phyloP scores from a whole-genome alignment of 30 jellyfish, hydroid and myxozoan species.

The Chrysaora quinquecirrha region DNA sequence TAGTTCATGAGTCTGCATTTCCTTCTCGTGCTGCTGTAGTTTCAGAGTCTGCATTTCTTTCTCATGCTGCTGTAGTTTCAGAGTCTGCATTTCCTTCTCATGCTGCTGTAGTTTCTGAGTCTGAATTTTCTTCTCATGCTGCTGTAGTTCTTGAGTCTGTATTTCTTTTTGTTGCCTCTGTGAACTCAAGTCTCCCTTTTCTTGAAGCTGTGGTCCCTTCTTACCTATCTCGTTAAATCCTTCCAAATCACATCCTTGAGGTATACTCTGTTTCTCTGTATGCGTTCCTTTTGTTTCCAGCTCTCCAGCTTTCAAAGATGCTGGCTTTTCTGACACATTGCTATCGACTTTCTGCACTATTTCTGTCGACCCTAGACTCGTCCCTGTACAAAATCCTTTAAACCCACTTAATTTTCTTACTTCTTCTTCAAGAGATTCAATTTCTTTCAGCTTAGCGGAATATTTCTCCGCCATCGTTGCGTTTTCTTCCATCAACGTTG shows the following conservation, averaged over 20 bases:
- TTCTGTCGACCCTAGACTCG: background rate
- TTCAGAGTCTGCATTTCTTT: background rate
- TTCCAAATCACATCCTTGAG: too few relatives aligned
- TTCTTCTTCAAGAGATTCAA: background rate
- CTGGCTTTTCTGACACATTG: background rate
- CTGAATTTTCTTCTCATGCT: background rate
- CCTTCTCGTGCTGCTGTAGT: background rate
- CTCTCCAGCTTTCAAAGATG: background rate
- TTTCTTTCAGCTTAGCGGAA: background rate
- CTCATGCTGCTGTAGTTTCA: background rate
- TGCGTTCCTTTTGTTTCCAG: too few relatives aligned
- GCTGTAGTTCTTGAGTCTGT: background rate
- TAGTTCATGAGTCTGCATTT: background rate
- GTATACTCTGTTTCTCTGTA: too few relatives aligned
- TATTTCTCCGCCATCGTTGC: constrained; percentile 28
- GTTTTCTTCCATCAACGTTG: constrained; percentile 48
- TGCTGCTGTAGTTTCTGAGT: background rate
- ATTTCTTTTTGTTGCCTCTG: background rate
- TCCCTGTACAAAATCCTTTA: background rate
- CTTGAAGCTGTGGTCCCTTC: background rate
- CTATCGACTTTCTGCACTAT: background rate
- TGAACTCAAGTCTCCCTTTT: background rate
- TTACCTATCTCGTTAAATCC: too few relatives aligned
- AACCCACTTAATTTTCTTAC: background rate
- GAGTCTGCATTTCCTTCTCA: background rate